Percentiles rank a stretch among this genome's conserved stretches.
Evolutionary conservation across 2,797 vertebrate species (phyloP).

Genomic region (Poeciliopsis turneri): DNA sequence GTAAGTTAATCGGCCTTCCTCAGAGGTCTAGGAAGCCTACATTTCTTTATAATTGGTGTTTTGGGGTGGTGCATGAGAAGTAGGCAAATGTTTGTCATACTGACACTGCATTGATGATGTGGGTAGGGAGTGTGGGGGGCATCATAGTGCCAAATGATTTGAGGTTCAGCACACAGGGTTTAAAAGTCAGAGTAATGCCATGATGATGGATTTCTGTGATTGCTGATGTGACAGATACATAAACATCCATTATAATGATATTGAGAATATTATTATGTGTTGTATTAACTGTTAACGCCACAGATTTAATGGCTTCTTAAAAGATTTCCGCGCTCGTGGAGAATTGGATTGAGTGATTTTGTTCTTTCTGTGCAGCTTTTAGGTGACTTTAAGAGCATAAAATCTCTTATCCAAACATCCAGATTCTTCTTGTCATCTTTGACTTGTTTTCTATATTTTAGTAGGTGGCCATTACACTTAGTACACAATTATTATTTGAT

Average conservation of each 20-base stretch:
- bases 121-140: constrained; percentile 11
- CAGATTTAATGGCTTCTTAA: neutral
- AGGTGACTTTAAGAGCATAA: too few species aligned
- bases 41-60: constrained; percentile 70
- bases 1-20: constrained; percentile 69
- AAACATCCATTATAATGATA: neutral
- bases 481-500: neutral
- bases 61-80: constrained; percentile 58
- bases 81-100: constrained; percentile 69
- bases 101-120: constrained; percentile 51
- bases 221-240: constrained; percentile 17
- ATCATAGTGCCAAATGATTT: constrained; percentile 54
- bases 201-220: constrained; percentile 17
- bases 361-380: constrained; percentile 1
- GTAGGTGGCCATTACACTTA: neutral
- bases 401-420: neutral
- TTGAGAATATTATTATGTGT: neutral
- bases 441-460: neutral
- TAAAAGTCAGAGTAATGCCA: constrained; percentile 12
- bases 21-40: constrained; percentile 57
- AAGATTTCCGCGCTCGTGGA: neutral
- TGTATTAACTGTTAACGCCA: neutral
- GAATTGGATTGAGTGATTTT: neutral
- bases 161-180: constrained; percentile 41
- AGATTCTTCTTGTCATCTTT: neutral